Evolutionary conservation across 1,140 invertebrate species (phyloP), one percentile per base, ranked within the genome.

Genomic region (Heliconius eleuchia): DNA sequence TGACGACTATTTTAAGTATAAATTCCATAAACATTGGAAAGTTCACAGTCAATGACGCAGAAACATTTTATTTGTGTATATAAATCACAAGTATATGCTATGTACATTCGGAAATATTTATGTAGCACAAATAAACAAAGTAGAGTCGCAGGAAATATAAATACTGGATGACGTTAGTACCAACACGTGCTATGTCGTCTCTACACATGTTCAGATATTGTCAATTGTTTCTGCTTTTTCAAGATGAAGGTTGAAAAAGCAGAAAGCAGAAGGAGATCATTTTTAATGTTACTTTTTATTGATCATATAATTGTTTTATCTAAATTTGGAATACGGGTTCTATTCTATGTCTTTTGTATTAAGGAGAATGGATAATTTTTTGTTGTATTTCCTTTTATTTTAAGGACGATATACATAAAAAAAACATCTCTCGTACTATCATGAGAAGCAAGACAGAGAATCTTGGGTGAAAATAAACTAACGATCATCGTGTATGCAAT

Each of bases 101-200:
- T 46, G 42, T 46, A 66, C 27, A 66, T 66, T 66, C 11, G 23
- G 23, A 23, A 66, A 66, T 66, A 66, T 66, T 66, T 66, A 66
- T 27, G 9, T 16, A 66, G 23, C 60, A 30, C 74, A 42, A 71
- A 71, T 71, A 76, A 76, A 76, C 74, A 76, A 76, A 76, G 74
- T 76, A 46, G 74, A 55, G 77, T 52, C 73, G 60, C 7, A 70
- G 34, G 73, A 52, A 79, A 57, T 71, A 79, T 74, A 79, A 79
- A 79, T 73, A 79, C 70, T 46, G 70, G 55, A 37, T 79, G 73
- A 79, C 73, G 77, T 79, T 34, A 79, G 46, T 19, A 60, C 16
- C 18, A 52, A 70, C 72, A 71, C 77, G 77, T 79, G 73, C 57
- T 55, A 19, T 46, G 6, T 4, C 3, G 16, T 66, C 11, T 66